Evolutionary conservation across 2,888 invertebrate genomes (phyloP), one percentile per base, ranked within the genome.

Genomic region (Melitaea athalia): DNA sequence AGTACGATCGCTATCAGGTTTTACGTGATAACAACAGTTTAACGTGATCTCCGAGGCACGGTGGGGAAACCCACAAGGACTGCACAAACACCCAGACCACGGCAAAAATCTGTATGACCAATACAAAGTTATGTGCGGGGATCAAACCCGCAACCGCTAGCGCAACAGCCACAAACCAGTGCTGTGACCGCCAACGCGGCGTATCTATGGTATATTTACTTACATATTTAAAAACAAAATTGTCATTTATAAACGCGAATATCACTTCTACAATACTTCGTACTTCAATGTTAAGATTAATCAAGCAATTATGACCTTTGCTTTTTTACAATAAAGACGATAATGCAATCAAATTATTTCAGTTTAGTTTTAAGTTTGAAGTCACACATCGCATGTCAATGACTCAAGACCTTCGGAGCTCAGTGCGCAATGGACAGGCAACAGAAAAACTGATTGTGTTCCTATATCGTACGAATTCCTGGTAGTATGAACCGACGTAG

Each of bases 301-400:
- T 12, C 55, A 67, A n/a, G 67, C 70, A 59, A 76, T 64, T 73
- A 64, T 75, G 63, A 68, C 24, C 72, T 52, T 70, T 77, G 62
- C 24, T 4, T 0, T 6, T 7, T 17, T 2, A 0, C 0, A 0
- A 64, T 75, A 78, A 67, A 72, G 68, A 17, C 42, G 49, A 76
- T 69, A 75, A 71, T 76, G 59, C 71, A 64, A 55, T 75, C 73
- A 12, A 52, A 45, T 57, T 57, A 57, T 66, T 64, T 67, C 55
- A 72, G 71, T 71, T 72, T 71, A 69, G 74, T 78, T 79, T 76
- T 72, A 69, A 69, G 74, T 75, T 67, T 60, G 71, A 74, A 76
- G 73, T 72, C 73, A 74, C 77, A 74, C 77, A 74, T 77, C 76
- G 79, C 76, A 78, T 78, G 78, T 79, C 79, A 79, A 76, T 78